phyloP scores from a whole-genome alignment of 2,888 invertebrate genomes.

The Volucella bombylans region DNA sequence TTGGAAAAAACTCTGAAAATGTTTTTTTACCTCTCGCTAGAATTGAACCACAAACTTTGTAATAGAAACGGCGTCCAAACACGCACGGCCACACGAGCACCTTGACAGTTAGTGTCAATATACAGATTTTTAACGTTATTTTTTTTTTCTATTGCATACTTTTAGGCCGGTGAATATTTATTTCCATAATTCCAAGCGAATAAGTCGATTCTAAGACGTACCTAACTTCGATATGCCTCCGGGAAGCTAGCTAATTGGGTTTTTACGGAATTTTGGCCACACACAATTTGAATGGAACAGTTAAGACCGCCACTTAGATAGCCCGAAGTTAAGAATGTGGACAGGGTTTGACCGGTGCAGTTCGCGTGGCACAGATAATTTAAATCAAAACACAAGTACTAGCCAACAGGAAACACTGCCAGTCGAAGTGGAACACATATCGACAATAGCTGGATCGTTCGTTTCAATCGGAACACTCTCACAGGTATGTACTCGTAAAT shows the following conservation, averaged over 20 bases:
- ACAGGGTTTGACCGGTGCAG: conserved; percentile 80
- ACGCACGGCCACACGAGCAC: conserved; percentile 26
- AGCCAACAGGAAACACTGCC: conserved; percentile 85
- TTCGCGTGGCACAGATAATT: conserved; percentile 79
- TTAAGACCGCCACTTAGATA: conserved; percentile 61
- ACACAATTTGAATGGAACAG: conserved; percentile 65
- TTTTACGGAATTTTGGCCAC: neutral
- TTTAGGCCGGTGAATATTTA: conserved; percentile 2
- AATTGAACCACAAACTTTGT: conserved; percentile 51
- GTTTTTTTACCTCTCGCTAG: conserved; percentile 65
- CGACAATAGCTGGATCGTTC: conserved; percentile 89
- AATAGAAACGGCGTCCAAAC: neutral
- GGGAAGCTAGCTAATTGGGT: conserved; percentile 38
- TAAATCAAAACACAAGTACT: conserved; percentile 78
- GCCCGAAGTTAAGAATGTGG: conserved; percentile 75
- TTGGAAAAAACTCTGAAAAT: conserved; percentile 63
- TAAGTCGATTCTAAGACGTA: neutral
- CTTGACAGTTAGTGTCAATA: conserved; percentile 19
- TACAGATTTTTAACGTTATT: neutral
- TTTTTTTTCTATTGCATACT: conserved; percentile 40
- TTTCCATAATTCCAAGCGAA: neutral
- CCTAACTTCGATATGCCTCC: neutral
- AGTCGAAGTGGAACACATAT: conserved; percentile 85
- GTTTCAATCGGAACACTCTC: conserved; percentile 85
- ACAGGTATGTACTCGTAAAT: conserved; percentile 79